Evolutionary conservation across 2,888 invertebrate species (phyloP).

Genomic region (Macaria liturata): DNA sequence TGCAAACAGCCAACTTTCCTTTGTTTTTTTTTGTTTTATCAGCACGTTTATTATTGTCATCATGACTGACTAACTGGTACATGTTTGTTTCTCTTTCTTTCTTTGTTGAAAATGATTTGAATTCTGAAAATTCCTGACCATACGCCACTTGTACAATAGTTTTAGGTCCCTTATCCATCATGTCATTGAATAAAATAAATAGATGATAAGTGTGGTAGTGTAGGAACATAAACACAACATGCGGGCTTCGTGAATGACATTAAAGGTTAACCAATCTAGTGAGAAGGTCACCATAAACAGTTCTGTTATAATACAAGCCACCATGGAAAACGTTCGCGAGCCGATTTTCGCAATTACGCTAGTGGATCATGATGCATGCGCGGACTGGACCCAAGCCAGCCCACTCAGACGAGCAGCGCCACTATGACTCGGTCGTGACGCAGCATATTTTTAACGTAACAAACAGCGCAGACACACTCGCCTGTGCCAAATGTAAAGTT

Average conservation of each 20-base stretch:
- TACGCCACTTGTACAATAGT: too few species aligned
- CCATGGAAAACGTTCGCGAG: slow-evolving; percentile 23
- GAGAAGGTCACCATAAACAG: slow-evolving; percentile 36
- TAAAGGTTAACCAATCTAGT: slow-evolving; percentile 46
- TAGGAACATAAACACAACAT: slow-evolving; percentile 29
- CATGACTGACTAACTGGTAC: too few species aligned
- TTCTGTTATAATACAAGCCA: slow-evolving; percentile 14
- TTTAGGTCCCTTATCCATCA: too few species aligned
- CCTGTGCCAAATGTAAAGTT: slow-evolving; percentile 81
- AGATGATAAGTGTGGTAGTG: too few species aligned
- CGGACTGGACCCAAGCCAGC: slow-evolving; percentile 70
- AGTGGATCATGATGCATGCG: slow-evolving; percentile 42
- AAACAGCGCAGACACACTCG: slow-evolving; percentile 70
- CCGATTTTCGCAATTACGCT: slow-evolving; percentile 37
- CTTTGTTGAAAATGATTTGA: too few species aligned
- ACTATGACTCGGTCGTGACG: slow-evolving; percentile 78
- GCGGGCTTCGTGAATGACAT: slow-evolving; percentile 40
- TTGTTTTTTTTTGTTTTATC: too few species aligned
- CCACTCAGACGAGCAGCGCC: slow-evolving; percentile 57
- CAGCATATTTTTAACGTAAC: slow-evolving; percentile 82
- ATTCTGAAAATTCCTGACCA: too few species aligned
- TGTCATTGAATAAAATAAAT: too few species aligned
- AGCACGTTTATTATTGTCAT: too few species aligned
- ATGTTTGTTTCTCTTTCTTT: too few species aligned
- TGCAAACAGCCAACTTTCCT: too few species aligned